Conservation (phyloP, 1,140 invertebrate genomes). For the Drosophila nigromelanica region DNA sequence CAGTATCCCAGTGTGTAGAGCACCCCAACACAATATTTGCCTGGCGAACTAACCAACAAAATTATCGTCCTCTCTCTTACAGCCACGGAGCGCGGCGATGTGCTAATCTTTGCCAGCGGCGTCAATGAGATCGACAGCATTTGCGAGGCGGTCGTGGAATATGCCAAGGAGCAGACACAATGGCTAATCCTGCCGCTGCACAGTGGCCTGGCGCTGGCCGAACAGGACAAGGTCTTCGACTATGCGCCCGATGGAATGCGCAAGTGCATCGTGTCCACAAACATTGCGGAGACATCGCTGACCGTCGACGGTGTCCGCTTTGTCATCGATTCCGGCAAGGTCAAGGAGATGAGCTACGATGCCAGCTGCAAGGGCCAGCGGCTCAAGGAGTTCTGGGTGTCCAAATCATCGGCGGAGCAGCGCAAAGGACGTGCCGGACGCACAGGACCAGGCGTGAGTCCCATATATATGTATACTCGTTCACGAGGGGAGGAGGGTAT, state of each 20-base stretch:
- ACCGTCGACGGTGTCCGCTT: conserved; percentile 99
- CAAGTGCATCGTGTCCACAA: conserved; percentile 99
- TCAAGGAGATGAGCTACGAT: conserved; percentile 99
- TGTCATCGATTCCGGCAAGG: conserved; percentile 98
- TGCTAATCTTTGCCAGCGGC: conserved; percentile 98
- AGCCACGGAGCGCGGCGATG: conserved; percentile 95
- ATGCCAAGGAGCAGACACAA: conserved; percentile 90
- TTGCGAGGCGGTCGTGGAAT: conserved; percentile 93
- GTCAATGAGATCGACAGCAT: conserved; percentile 97
- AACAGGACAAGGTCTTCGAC: conserved; percentile 99
- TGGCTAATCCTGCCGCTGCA: conserved; percentile 99
- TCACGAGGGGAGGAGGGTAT: too few species aligned
- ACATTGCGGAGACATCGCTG: conserved; percentile 99
- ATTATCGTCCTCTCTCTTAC: background rate
- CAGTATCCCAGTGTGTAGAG: conserved; percentile 89
- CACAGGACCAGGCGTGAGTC: conserved; percentile 86
- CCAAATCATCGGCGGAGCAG: conserved; percentile 98
- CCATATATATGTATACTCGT: too few species aligned
- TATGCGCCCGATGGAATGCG: conserved; percentile 96
- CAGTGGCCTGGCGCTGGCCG: conserved; percentile 94
- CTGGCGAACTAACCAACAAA: background rate
- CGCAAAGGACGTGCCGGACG: conserved; percentile 97
- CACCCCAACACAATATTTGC: too few species aligned
- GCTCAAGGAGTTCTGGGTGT: conserved; percentile 98
- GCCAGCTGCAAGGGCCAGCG: conserved; percentile 93